Evolutionary conservation across 2,113 vertebrate genomes (phyloP).

Genomic region (Pelecanoides urinatrix): DNA sequence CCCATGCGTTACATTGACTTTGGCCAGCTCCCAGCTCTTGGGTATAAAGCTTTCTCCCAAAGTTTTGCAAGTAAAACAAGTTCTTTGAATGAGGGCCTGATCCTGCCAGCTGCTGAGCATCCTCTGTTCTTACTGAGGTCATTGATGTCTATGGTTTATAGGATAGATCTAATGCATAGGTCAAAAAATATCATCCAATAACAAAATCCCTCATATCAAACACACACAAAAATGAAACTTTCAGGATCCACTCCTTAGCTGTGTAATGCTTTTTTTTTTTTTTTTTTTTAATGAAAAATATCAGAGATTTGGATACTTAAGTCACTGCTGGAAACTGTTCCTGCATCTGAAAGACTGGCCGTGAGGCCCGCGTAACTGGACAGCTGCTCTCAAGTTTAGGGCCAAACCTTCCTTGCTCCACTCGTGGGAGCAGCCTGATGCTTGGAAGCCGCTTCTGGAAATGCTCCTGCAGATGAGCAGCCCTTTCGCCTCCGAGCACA

Average conservation of each 20-base stretch:
- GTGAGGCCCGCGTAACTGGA: neutral
- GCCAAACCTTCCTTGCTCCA: neutral
- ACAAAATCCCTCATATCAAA: neutral
- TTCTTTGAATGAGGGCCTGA: slow-evolving; percentile 30
- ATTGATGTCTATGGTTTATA: neutral
- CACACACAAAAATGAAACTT: neutral
- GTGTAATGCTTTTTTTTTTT: neutral
- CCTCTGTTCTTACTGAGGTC: neutral
- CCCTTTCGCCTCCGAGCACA: neutral
- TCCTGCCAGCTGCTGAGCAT: neutral
- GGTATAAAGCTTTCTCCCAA: slow-evolving; percentile 29
- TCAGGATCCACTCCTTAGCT: neutral
- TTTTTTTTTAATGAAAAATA: neutral
- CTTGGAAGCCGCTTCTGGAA: slow-evolving; percentile 38
- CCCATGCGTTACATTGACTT: slow-evolving; percentile 47
- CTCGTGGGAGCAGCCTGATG: slow-evolving; percentile 15
- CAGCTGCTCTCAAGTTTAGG: neutral
- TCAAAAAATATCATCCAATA: neutral
- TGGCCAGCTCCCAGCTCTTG: slow-evolving; percentile 54
- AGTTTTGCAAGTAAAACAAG: slow-evolving; percentile 52
- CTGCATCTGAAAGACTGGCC: neutral
- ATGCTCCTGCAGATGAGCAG: neutral
- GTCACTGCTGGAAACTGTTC: slow-evolving; percentile 14
- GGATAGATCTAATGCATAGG: neutral
- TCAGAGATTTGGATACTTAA: neutral